Evolutionary conservation across 2,113 vertebrate genomes (phyloP), one percentile per base, ranked within the genome.

Genomic region (Sander lucioperca): DNA sequence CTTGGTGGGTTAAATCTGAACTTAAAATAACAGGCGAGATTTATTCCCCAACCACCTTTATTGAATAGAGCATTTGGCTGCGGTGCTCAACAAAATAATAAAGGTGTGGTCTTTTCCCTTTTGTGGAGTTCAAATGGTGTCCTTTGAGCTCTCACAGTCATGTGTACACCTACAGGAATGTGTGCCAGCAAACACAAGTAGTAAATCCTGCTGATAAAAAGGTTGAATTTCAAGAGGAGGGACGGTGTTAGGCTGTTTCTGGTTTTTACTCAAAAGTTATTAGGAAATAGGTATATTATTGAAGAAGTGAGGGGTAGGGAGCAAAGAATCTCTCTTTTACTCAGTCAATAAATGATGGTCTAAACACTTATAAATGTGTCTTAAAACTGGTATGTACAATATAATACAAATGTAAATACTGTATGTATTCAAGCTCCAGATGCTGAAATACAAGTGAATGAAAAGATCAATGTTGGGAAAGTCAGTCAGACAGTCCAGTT

Each of bases 181-280:
- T 25, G 65, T 80, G 85, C 77, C 83, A 88, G 76, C 57, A 83
- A 85, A 89, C 58, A 79, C 62, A 67, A 68, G 74, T 68, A 78
- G 80, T 89, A 91, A 92, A 91, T 87, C 79, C 71, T 54, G 43
- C 85, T 89, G 89, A 92, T 94, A 92, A 92, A 92, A 89, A 76
- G 43, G 27, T 65, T 84, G 89, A 90, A 79, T 89, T 90, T 81
- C 4, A 75, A 64, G 50, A 63, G 80, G 71, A 79, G 58, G 66
- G 75, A 56, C 47, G 7, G 77, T 19, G 69, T 70, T 71, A 5
- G 23, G 18, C 68, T 23, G 79, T 75, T 57, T 13, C 69, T 70
- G 65, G 48, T 19, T 69, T 64, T 70, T n/a, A 73, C 13, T 1
- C 13, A 21, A 43, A 43, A 27, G 57, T 48, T 64, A 64, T 78